Base-by-base conservation (phyloP, 2,797 vertebrate species). In the Austrolebias charrua region DNA sequence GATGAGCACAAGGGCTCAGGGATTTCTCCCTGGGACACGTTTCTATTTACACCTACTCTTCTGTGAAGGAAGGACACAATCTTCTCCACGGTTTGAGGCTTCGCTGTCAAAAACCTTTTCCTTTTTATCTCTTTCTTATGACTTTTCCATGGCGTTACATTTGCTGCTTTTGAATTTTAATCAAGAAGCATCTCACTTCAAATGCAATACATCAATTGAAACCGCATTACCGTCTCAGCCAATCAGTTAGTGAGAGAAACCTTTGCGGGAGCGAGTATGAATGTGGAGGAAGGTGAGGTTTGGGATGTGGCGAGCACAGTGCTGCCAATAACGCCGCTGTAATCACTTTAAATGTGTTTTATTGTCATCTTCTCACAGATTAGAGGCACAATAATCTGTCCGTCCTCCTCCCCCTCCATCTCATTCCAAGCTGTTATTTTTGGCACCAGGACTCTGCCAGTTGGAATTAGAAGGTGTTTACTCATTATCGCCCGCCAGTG, bases 341-440 rank as follows among this genome's bases (percentile, higher is more conserved):
- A 92, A 90, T 92, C 88, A 91, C 83, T 90, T 88, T 83, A 85
- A 91, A 89, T 88, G 90, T 90, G 85, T 89, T 92, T 87, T 85
- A 92, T 88, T 89, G 89, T 90, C 87, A 84, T 83, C 85, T 91
- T 92, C 90, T 88, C 83, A 79, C 85, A 90, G 92, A 92, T 93
- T 91, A 92, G 80, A 88, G 79, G 73, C 73, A 49, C 87, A 76
- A 78, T 92, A 92, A 93, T 93, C 92, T 90, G 81, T 84, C 85
- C 87, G 80, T 84, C 85, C 87, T 83, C 75, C 83, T 88, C 46
- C 81, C 33, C 78, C 64, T 88, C 90, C 87, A 92, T 91, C 89
- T 90, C 90, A 90, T 92, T 81, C 75, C 85, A 76, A 88, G 84
- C 63, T 84, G 89, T 89, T 93, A 93, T 92, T 92, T 92, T 90